Percentiles rank a stretch among this genome's conserved stretches.
Evolutionary conservation across 2,797 vertebrate species (phyloP).

Genomic region (Naso thynnoides): DNA sequence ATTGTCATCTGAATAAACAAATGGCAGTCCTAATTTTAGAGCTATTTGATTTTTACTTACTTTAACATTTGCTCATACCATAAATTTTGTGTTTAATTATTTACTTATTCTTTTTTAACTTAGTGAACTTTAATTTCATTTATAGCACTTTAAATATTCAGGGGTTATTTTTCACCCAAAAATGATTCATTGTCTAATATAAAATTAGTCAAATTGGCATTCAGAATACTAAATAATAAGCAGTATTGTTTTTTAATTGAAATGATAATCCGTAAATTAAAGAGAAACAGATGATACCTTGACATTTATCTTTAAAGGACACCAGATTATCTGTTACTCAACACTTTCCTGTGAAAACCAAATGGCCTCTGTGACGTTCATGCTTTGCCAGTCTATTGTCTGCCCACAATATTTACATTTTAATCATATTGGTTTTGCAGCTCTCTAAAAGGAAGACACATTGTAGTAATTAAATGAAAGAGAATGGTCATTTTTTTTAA

Average conservation of each 20-base stretch:
- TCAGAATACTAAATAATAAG: no score
- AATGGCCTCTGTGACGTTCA: not conserved
- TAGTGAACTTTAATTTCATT: not conserved
- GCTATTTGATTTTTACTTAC: not conserved
- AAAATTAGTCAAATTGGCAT: not conserved
- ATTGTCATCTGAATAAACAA: not conserved
- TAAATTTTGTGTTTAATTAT: not conserved
- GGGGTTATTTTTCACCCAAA: not conserved
- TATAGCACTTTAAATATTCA: not conserved
- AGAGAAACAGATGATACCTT: no score
- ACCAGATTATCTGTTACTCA: not conserved
- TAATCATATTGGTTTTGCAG: not conserved
- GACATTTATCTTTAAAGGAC: slow-evolving; percentile 27
- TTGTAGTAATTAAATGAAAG: not conserved
- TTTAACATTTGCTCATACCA: not conserved
- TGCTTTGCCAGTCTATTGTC: not conserved
- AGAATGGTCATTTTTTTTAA: not conserved
- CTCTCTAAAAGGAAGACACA: not conserved
- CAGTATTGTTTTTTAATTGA: no score
- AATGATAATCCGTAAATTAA: no score
- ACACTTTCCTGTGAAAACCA: slow-evolving; percentile 22
- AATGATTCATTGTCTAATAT: not conserved
- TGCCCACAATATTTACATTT: slow-evolving; percentile 8
- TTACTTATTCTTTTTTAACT: not conserved
- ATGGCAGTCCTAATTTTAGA: not conserved